Conservation (phyloP, 2,888 invertebrate species). For the Pecten maximus region DNA sequence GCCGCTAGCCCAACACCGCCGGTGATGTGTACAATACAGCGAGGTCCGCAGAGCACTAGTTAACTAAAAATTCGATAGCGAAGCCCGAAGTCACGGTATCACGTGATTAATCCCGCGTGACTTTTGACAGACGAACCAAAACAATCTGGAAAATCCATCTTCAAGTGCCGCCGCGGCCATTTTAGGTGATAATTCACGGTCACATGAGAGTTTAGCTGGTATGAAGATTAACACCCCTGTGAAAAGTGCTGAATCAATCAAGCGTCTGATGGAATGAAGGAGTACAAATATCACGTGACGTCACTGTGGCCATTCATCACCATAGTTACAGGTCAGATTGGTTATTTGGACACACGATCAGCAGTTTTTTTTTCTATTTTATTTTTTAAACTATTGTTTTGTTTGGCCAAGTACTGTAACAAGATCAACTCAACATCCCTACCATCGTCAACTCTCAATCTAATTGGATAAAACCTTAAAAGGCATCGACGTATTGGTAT, state of each 20-base stretch:
- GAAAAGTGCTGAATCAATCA: not conserved
- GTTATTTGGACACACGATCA: no score
- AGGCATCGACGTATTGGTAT: no score
- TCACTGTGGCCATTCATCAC: not conserved
- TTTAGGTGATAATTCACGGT: constrained; percentile 22
- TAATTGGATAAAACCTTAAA: no score
- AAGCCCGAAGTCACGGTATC: not conserved
- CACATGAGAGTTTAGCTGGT: not conserved
- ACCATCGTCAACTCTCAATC: no score
- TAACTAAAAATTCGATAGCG: not conserved
- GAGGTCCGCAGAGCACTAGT: not conserved
- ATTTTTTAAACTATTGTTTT: no score
- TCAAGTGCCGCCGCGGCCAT: not conserved
- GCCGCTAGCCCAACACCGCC: not conserved
- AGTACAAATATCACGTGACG: not conserved
- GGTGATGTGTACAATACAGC: not conserved
- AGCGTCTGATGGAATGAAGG: not conserved
- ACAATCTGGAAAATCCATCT: constrained; percentile 29
- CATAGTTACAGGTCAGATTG: not conserved
- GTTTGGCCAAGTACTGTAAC: no score
- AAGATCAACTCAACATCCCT: no score
- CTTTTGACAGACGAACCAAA: constrained; percentile 19
- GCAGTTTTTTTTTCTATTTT: no score
- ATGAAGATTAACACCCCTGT: not conserved
- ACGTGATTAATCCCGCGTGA: not conserved